Base-by-base conservation (phyloP, 2,797 vertebrate genomes). In the Phyllotis vaccarum region DNA sequence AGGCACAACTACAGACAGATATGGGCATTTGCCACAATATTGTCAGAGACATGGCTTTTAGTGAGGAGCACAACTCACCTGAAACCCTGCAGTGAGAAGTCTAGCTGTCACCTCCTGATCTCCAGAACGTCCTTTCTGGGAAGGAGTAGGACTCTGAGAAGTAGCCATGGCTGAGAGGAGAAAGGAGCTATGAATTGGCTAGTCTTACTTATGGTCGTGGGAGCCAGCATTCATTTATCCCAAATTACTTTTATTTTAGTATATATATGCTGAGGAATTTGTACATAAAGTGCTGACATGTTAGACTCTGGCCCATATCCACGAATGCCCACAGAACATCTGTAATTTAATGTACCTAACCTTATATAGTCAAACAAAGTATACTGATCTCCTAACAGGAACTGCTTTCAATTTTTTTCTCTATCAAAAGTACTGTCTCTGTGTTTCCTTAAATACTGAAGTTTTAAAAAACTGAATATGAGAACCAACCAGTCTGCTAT, bases 1-100 rank as follows among this genome's bases (percentile, higher is more conserved):
- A 80, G 70, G n/a, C 40, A 74, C 0, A 46, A 37, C 88, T 49
- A 66, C 24, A 75, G 72, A 89, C 0, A 74, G 68, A 86, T 16
- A 11, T 1, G 31, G 64, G 13, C 6, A 75, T 31, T 80, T 29
- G 31, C 87, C 72, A 58, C 7, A 29, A 66, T 2, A 58, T 27
- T 78, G 40, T 4, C 29, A 52, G 54, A 83, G 74, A 40, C 7
- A 34, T 0, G 9, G 11, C 54, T 75, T 86, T 95, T 34, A 58
- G 43, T 74, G 83, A 70, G 56, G 29, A 94, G 49, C n/a, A 62
- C 72, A 68, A 92, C 96, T 96, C 79, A 97, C 97, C 97, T 98
- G 97, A 64, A 97, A 92, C 19, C 97, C 97, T 91, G 97, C 88
- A 37, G 96, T 96, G 49, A 95, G 96, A 91, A 97, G 96, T 70